phyloP scores from a whole-genome alignment of 1,140 invertebrate genomes.

The Monomorium pharaonis region DNA sequence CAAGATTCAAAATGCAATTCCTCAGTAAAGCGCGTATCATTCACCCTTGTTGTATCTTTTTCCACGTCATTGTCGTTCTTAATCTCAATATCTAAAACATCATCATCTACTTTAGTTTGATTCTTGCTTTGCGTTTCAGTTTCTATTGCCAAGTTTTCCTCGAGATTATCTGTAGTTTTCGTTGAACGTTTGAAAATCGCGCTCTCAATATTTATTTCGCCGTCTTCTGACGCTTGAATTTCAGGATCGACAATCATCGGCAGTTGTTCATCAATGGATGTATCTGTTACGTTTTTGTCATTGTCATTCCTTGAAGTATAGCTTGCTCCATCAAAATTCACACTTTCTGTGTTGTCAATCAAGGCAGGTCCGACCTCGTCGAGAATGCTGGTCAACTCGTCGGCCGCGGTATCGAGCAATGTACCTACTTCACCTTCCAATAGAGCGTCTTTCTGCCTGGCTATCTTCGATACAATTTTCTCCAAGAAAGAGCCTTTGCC shows the following conservation, averaged over 20 bases:
- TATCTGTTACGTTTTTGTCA: background rate
- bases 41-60: background rate
- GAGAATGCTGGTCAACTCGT: constrained; percentile 76
- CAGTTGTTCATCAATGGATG: background rate
- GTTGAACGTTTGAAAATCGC: background rate
- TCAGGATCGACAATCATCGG: background rate
- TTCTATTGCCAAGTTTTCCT: background rate
- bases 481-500: constrained; percentile 81
- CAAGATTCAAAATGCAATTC: background rate
- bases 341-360: background rate
- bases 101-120: background rate
- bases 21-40: background rate
- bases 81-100: background rate
- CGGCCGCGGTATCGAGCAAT: constrained; percentile 73
- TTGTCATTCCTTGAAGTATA: background rate
- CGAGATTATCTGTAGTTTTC: background rate
- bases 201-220: background rate
- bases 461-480: constrained; percentile 84
- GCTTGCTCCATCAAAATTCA: background rate
- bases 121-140: constrained; percentile 15
- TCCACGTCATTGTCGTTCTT: background rate
- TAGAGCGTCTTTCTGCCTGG: constrained; percentile 82
- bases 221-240: background rate
- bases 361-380: constrained; percentile 71
- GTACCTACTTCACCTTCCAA: constrained; percentile 76